phyloP scores from a whole-genome alignment of 1,140 invertebrate genomes.

The Thalassaphorura encarpata region DNA sequence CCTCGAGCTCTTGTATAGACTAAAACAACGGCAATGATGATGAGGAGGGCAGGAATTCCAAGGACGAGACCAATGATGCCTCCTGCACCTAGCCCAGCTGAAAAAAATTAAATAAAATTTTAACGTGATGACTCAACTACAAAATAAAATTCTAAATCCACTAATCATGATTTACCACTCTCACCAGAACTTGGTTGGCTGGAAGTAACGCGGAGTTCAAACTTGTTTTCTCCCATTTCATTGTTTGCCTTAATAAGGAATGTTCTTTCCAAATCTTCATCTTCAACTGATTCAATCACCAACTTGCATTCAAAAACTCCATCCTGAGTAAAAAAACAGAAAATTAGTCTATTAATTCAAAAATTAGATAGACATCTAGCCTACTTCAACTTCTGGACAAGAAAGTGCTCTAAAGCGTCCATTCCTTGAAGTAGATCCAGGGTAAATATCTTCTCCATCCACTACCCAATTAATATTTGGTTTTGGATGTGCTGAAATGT shows the following conservation, averaged over 20 bases:
- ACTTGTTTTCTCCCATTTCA: slow-evolving; percentile 9
- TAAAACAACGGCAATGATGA: slow-evolving; percentile 28
- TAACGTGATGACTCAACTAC: neutral
- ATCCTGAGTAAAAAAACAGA: slow-evolving; percentile 8
- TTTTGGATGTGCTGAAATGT: slow-evolving; percentile 29
- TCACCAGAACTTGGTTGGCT: neutral
- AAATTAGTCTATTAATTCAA: neutral
- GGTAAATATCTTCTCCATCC: slow-evolving; percentile 1
- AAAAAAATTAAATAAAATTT: slow-evolving; percentile 7
- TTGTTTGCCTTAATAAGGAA: slow-evolving; percentile 16
- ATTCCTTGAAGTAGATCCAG: neutral
- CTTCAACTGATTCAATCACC: slow-evolving; percentile 17
- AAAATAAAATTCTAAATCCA: slow-evolving; percentile 1
- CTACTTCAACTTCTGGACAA: neutral
- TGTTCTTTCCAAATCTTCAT: slow-evolving; percentile 22
- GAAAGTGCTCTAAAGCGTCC: neutral
- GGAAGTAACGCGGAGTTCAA: slow-evolving; percentile 15
- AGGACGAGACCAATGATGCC: slow-evolving; percentile 30
- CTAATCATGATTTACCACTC: neutral
- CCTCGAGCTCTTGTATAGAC: slow-evolving; percentile 31
- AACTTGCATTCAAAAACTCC: slow-evolving; percentile 13
- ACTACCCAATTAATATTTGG: slow-evolving; percentile 11
- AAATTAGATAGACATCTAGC: neutral
- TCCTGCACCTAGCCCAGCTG: slow-evolving; percentile 28
- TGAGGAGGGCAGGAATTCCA: slow-evolving; percentile 28